Base-by-base conservation (phyloP, 2,113 vertebrate genomes). In the Malurus cyaneus region DNA sequence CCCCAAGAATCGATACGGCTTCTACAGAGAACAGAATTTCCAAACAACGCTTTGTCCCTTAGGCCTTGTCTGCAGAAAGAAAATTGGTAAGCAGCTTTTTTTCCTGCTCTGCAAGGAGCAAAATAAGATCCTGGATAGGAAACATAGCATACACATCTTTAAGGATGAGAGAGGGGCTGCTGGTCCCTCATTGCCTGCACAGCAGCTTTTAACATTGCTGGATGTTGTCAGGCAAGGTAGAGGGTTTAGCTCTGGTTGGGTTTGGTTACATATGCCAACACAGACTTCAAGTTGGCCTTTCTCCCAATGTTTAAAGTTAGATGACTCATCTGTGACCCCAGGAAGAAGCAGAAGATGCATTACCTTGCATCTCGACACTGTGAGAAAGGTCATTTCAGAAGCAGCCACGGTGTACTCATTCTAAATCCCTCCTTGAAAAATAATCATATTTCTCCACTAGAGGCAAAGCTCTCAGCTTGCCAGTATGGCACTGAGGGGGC, bases 1-100 rank as follows among this genome's bases (percentile, higher is more conserved):
- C 79, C 66, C 76, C 54, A 52, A 60, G 73, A 96, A 97, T 97
- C 96, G 12, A 97, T 97, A 94, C 0, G 1, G 67, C 67, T 94
- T 92, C 96, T 96, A 66, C 92, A 95, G 88, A 96, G 91, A 95
- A 71, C 90, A 96, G 89, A 78, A 50, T 96, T 96, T 91, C 71
- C 80, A 94, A 86, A 94, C 86, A 97, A 91, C 12, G 20, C 28
- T 85, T 49, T n/a, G 73, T 96, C 95, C 80, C 97, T 80, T 31
- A 94, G 87, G 96, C 77, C 94, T 93, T 93, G 74, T 96, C 89
- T 93, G 77, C 59, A 78, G 70, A 65, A 83, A 77, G 42, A 86
- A 81, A 86, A 88, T 54, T 86, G 74, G 86, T 79, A 50, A 86
- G 64, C 24, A 2, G 12, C 17, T 12, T 66, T 71, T 53, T 53